Conservation (phyloP, 2,797 vertebrate genomes). For the Cichlasoma orientale region DNA sequence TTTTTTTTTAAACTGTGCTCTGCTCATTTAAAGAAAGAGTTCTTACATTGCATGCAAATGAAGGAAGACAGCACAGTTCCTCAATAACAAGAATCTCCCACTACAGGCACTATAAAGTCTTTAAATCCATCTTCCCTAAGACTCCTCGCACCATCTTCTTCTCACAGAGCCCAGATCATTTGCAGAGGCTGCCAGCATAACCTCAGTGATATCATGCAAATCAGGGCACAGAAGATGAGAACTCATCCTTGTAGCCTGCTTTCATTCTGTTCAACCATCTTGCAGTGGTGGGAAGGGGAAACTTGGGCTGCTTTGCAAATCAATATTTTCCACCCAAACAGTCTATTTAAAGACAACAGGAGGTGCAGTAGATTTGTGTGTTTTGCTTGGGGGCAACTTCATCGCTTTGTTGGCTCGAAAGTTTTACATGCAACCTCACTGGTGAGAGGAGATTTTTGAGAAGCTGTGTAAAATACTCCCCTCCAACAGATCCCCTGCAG, state of each 20-base stretch:
- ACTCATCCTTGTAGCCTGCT: not conserved
- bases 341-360: constrained; percentile 6
- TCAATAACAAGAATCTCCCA: constrained; percentile 36
- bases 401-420: constrained; percentile 11
- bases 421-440: constrained; percentile 8
- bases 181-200: not conserved
- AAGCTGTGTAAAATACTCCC: constrained; percentile 17
- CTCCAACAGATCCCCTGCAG: constrained; percentile 3
- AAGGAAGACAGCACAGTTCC: constrained; percentile 27
- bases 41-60: constrained; percentile 32
- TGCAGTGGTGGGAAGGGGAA: not conserved
- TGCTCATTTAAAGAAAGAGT: constrained; percentile 65
- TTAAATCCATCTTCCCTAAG: constrained; percentile 5
- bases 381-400: constrained; percentile 12
- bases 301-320: not conserved
- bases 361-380: not conserved
- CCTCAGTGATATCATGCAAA: not conserved
- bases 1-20: constrained; percentile 55
- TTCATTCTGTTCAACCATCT: constrained; percentile 15
- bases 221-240: not conserved
- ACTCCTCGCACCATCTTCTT: not conserved
- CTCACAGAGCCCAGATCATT: constrained; percentile 4
- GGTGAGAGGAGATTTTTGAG: constrained; percentile 8
- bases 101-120: constrained; percentile 9
- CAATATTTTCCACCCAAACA: constrained; percentile 23